Evolutionary conservation across 1,140 invertebrate genomes (phyloP).

Genomic region (Philopotamus ludificatus): DNA sequence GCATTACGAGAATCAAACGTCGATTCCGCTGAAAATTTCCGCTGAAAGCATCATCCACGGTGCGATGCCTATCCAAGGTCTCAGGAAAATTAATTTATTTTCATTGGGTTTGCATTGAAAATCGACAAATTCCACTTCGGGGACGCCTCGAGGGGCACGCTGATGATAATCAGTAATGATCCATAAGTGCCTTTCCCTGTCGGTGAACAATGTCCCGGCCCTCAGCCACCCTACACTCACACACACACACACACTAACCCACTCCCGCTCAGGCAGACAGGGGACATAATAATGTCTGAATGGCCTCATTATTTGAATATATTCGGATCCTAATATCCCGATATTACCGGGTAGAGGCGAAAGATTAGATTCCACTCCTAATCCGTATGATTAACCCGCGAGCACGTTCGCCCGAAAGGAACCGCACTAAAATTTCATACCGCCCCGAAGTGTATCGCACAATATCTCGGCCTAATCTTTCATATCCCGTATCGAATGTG

Average conservation of each 20-base stretch:
- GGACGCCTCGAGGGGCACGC: not conserved
- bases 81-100: too few species aligned
- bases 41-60: too few species aligned
- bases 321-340: slow-evolving; percentile 14
- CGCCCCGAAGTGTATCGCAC: too few species aligned
- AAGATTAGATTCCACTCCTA: slow-evolving; percentile 27
- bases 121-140: too few species aligned
- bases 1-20: too few species aligned
- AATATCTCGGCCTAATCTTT: too few species aligned
- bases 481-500: too few species aligned
- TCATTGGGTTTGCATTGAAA: too few species aligned
- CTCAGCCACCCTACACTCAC: not conserved
- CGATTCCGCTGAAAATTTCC: too few species aligned
- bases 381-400: slow-evolving; percentile 27
- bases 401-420: slow-evolving; percentile 25
- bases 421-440: slow-evolving; percentile 31
- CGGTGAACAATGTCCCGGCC: not conserved
- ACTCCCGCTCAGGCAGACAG: not conserved
- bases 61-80: too few species aligned
- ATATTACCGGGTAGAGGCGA: slow-evolving; percentile 8
- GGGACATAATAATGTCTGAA: slow-evolving; percentile 10
- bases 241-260: not conserved
- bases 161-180: not conserved
- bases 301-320: slow-evolving; percentile 25
- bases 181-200: not conserved